Evolutionary conservation across 2,113 vertebrate species (phyloP).

Genomic region (Prochilodus magdalenae): DNA sequence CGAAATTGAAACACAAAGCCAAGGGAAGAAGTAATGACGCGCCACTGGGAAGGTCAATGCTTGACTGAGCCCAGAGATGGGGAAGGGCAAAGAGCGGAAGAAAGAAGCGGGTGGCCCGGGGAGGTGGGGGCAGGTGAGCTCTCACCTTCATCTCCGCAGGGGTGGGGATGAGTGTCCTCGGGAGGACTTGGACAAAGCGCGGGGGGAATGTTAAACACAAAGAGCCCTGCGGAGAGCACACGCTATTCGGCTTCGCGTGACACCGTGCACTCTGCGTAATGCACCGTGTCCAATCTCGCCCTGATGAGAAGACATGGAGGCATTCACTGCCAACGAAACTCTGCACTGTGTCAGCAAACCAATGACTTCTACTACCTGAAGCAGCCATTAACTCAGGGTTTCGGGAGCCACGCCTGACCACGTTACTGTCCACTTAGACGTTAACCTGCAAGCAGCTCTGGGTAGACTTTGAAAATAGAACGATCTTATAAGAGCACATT

Average conservation of each 20-base stretch:
- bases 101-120: slow-evolving; percentile 23
- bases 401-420: too few relatives aligned
- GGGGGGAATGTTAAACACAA: slow-evolving; percentile 56
- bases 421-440: too few relatives aligned
- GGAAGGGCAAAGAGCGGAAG: slow-evolving; percentile 35
- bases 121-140: slow-evolving; percentile 53
- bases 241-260: slow-evolving; percentile 17
- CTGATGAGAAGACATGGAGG: slow-evolving; percentile 23
- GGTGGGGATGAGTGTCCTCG: slow-evolving; percentile 45
- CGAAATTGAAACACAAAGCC: slow-evolving; percentile 48
- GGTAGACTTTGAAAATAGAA: too few relatives aligned
- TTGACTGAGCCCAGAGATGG: slow-evolving; percentile 51
- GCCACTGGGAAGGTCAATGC: slow-evolving; percentile 52
- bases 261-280: slow-evolving; percentile 32
- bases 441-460: too few relatives aligned
- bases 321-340: slow-evolving; percentile 2
- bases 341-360: not conserved
- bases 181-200: slow-evolving; percentile 39
- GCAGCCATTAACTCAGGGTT: not conserved
- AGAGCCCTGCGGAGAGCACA: slow-evolving; percentile 31
- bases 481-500: too few relatives aligned
- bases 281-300: slow-evolving; percentile 35
- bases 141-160: slow-evolving; percentile 55
- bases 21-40: slow-evolving; percentile 44
- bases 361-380: not conserved